Evolutionary conservation across 92 coral and sea anemone genomes (phyloP), one percentile per base, ranked within the genome.

Genomic region (Virgularia gustaviana): DNA sequence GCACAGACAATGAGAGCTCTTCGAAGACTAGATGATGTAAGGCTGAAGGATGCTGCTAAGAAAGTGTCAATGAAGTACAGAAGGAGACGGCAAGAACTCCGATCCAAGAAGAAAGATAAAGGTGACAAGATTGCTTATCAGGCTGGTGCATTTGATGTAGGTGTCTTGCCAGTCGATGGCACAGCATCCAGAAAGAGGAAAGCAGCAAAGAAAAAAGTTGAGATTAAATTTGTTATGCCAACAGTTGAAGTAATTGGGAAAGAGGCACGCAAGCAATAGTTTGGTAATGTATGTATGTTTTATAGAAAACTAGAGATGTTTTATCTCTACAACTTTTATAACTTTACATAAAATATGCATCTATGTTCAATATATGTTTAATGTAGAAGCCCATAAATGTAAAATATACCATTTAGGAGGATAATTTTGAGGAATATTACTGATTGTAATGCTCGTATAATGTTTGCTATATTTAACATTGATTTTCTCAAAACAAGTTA

Each of bases 41-140:
- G 88, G 8, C 12, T 84, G 12, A 34, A 70, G 38, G 68, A 71
- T 80, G 76, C 88, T 36, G 58, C 71, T 13, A 72, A 75, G 33
- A 84, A 79, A 61, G 52, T 66, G 12, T 73, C 72, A 15, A 25
- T 12, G 27, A 84, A 74, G 63, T 84, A 80, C 30, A 25, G 25
- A 24, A 28, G 54, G 29, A 75, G 55, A 52, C 79, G 88, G 72
- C 81, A 39, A 34, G 49, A 9, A 12, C 45, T 39, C 9, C 45
- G 45, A 8, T 8, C 45, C 45, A 8, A 39, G 45, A n/a, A n/a
- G n/a, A n/a, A n/a, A n/a, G n/a, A n/a, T n/a, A n/a, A n/a, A n/a
- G n/a, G n/a, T n/a, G n/a, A 39, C 45, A 39, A 15, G 45, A 39
- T 8, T 39, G 45, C 45, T 15, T 39, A 7, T 8, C 9, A 7